Conservation (phyloP, 2,888 invertebrate species). For the Drosophila diplacantha region DNA sequence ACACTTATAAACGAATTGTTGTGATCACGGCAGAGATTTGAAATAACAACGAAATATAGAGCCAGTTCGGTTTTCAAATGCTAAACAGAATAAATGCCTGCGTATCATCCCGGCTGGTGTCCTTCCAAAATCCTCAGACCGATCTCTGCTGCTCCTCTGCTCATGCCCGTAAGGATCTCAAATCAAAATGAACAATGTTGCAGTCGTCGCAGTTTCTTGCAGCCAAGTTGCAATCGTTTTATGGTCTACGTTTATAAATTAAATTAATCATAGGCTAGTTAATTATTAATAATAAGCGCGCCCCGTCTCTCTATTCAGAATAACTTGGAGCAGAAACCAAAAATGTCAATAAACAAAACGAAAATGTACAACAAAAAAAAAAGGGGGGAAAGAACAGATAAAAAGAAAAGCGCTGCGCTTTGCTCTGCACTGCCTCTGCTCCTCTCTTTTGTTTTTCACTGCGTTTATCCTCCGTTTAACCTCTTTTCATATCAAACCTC, state of each 20-base stretch:
- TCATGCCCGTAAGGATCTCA: constrained; percentile 12
- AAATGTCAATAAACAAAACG: constrained; percentile 46
- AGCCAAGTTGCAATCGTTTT: constrained; percentile 51
- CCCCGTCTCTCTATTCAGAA: constrained; percentile 28
- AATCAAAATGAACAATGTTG: constrained; percentile 39
- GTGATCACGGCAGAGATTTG: constrained; percentile 20
- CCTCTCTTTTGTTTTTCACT: constrained; percentile 14
- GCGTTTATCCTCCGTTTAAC: constrained; percentile 13
- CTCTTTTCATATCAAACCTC: constrained; percentile 13
- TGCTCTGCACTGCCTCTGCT: constrained; percentile 36
- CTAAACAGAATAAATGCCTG: constrained; percentile 34
- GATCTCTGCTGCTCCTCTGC: constrained; percentile 8
- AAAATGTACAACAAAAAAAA: constrained; percentile 58
- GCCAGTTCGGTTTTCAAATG: constrained; percentile 30
- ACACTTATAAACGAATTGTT: constrained; percentile 35
- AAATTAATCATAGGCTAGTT: constrained; percentile 52
- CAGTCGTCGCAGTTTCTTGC: constrained; percentile 47
- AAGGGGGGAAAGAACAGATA: constrained; percentile 43
- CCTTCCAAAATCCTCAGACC: constrained; percentile 5
- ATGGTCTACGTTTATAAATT: constrained; percentile 64
- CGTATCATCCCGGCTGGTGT: constrained; percentile 21
- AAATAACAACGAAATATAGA: constrained; percentile 18
- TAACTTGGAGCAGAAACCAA: constrained; percentile 41
- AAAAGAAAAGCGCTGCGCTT: constrained; percentile 56
- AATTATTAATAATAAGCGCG: constrained; percentile 52